Conservation (phyloP, 2,113 vertebrate genomes). For the Athene cunicularia region DNA sequence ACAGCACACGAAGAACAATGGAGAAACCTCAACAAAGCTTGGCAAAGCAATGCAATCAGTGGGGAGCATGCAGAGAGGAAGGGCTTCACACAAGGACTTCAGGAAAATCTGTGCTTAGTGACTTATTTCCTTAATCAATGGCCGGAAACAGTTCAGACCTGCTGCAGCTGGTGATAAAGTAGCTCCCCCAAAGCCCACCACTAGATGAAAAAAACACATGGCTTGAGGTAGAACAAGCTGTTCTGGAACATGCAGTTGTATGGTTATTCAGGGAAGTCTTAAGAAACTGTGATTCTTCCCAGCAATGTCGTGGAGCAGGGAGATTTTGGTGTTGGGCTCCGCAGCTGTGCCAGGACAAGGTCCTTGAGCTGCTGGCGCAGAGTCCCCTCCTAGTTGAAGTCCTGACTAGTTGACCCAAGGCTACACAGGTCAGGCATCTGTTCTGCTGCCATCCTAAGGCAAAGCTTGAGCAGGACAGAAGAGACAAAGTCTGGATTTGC, state of each 20-base stretch:
- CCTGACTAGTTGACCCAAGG: background rate
- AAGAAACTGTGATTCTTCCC: background rate
- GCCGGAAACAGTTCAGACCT: conserved; percentile 16
- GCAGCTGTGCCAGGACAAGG: background rate
- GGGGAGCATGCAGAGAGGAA: background rate
- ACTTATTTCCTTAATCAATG: conserved; percentile 19
- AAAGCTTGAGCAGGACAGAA: background rate
- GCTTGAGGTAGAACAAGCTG: conserved; percentile 24
- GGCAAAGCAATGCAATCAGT: background rate
- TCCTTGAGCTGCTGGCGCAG: background rate
- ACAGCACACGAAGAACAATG: background rate
- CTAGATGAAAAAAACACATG: conserved; percentile 23
- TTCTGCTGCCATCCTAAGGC: background rate
- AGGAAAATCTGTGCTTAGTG: background rate
- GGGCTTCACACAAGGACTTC: background rate
- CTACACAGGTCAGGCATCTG: background rate
- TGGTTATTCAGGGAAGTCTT: background rate
- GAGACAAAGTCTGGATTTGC: background rate
- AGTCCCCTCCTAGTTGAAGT: background rate
- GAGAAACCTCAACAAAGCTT: conserved; percentile 5
- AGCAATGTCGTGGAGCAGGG: background rate
- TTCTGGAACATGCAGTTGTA: background rate
- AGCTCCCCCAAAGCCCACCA: background rate
- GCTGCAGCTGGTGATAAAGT: conserved; percentile 43
- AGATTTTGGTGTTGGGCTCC: background rate